Evolutionary conservation across 2,113 vertebrate species (phyloP).

Genomic region (Xiphorhynchus elegans): DNA sequence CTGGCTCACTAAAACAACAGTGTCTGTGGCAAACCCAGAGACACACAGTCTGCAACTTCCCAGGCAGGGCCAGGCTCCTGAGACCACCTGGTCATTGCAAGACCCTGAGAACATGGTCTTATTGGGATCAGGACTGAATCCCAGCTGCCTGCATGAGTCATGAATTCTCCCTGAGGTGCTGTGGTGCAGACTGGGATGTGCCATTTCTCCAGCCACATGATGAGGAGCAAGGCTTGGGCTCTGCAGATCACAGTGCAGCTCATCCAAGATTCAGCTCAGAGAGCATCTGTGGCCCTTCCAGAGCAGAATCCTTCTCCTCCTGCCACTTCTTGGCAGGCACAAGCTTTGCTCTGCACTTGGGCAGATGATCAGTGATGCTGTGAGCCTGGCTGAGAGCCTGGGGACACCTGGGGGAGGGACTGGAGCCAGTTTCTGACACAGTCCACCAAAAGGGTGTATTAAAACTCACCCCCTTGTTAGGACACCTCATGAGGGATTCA

Average conservation of each 20-base stretch:
- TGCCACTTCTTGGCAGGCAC: background rate
- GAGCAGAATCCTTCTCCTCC: background rate
- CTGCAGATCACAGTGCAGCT: background rate
- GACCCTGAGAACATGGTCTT: background rate
- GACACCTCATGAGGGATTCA: background rate
- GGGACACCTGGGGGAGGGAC: background rate
- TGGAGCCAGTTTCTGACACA: background rate
- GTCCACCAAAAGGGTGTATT: background rate
- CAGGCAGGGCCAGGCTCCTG: background rate
- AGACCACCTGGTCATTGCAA: background rate
- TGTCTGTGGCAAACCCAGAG: background rate
- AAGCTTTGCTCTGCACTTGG: background rate
- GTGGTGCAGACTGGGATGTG: background rate
- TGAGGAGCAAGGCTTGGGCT: background rate
- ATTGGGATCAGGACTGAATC: background rate
- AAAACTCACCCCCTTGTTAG: background rate
- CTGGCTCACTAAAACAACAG: slow-evolving; percentile 24
- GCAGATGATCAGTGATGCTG: background rate
- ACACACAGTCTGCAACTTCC: background rate
- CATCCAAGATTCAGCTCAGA: background rate
- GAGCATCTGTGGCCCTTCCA: background rate
- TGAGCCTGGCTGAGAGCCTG: background rate
- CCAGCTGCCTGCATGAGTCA: background rate
- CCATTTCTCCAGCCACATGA: background rate
- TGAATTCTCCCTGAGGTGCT: background rate